phyloP scores from a whole-genome alignment of 2,113 vertebrate genomes.

The Zosterops hypoxanthus region DNA sequence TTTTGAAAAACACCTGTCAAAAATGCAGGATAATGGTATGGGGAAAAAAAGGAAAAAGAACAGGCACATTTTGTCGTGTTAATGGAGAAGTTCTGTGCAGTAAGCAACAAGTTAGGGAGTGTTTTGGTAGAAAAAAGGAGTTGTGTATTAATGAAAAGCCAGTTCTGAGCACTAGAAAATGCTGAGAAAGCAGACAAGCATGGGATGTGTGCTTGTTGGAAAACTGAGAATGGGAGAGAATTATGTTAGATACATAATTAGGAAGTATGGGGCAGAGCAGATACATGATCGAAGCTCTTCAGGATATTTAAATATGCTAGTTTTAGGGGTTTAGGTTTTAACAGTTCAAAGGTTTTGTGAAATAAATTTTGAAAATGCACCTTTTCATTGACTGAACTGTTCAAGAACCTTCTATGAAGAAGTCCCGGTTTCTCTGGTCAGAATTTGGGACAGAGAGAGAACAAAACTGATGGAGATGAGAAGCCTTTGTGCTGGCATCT shows the following conservation, averaged over 20 bases:
- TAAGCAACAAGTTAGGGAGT: neutral
- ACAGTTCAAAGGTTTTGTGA: neutral
- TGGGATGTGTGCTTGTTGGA: neutral
- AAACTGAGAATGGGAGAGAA: neutral
- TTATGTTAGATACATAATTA: neutral
- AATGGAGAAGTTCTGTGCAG: neutral
- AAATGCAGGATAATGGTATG: neutral
- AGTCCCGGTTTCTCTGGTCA: neutral
- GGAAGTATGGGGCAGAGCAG: neutral
- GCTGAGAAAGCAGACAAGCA: neutral
- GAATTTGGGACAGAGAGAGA: neutral
- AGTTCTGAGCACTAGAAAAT: neutral
- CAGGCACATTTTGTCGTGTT: neutral
- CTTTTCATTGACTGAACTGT: neutral
- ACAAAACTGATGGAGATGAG: neutral
- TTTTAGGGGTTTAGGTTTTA: neutral
- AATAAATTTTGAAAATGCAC: neutral
- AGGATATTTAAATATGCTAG: neutral
- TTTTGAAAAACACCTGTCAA: neutral
- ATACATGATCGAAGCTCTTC: neutral
- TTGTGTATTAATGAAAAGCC: neutral
- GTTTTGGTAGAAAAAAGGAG: neutral
- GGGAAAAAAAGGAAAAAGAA: rapidly evolving
- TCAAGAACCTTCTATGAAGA: neutral
- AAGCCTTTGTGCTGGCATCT: neutral